Conservation (phyloP, 1,140 invertebrate species). For the Hyphantria cunea region DNA sequence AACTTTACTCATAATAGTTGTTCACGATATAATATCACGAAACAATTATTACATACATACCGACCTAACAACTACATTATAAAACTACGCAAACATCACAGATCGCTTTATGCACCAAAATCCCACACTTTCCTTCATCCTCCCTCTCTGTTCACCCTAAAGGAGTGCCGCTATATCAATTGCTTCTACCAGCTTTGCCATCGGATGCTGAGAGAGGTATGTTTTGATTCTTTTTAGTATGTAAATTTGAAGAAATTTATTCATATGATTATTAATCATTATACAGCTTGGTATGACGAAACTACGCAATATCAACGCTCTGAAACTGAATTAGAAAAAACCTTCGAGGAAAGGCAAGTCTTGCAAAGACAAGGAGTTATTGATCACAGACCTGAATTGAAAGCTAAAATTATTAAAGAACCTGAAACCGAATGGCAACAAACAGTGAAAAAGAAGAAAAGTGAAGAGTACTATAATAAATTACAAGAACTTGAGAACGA, state of each 20-base stretch:
- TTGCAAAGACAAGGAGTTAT: slow-evolving; percentile 84
- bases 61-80: slow-evolving; percentile 60
- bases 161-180: slow-evolving; percentile 65
- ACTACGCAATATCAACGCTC: slow-evolving; percentile 92
- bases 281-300: slow-evolving; percentile 96
- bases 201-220: slow-evolving; percentile 70
- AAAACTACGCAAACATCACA: slow-evolving; percentile 59
- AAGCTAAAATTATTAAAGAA: slow-evolving; percentile 87
- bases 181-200: slow-evolving; percentile 72
- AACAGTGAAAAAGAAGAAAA: slow-evolving; percentile 90
- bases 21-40: background rate
- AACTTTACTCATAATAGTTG: slow-evolving; percentile 8
- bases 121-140: slow-evolving; percentile 45
- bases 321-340: slow-evolving; percentile 92
- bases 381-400: slow-evolving; percentile 83
- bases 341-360: slow-evolving; percentile 92
- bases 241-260: background rate
- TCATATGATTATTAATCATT: slow-evolving; percentile 48
- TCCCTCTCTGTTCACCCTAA: slow-evolving; percentile 34
- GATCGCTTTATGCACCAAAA: slow-evolving; percentile 63
- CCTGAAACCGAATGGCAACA: slow-evolving; percentile 93
- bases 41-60: slow-evolving; percentile 38
- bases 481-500: slow-evolving; percentile 92
- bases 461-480: slow-evolving; percentile 92
- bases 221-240: slow-evolving; percentile 43